Base-by-base conservation (phyloP, 2,113 vertebrate genomes). In the Neolamprologus sp. region DNA sequence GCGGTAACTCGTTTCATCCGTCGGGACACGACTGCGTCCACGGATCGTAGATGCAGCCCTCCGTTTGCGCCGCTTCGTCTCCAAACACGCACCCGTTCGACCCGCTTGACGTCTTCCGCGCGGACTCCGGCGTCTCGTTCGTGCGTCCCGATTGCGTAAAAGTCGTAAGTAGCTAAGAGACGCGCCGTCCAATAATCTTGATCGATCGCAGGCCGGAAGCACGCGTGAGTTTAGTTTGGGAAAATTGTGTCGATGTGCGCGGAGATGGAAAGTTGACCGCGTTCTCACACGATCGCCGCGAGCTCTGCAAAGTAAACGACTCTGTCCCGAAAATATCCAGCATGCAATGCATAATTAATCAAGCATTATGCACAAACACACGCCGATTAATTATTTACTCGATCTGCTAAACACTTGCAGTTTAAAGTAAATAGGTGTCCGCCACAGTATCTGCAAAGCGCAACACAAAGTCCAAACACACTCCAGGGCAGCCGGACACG, bases 1-100 rank as follows among this genome's bases (percentile, higher is more conserved):
- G 73, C 89, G 65, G 79, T 75, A 84, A 84, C 84, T 83, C 89
- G 88, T 81, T 68, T 90, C 85, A 83, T 94, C 84, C 82, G 75
- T 58, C 42, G 90, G 88, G 88, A 83, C 73, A 65, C 85, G 82
- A 86, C 68, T 40, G 85, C 58, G 84, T 85, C 82, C 17, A 49
- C 23, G 65, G 35, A 87, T 9, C 42, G 7, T 7, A 84, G 14
- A 85, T 68, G 87, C 49, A 49, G 47, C 82, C 31, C 17, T 80
- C 83, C 79, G 16, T 85, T n/a, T 49, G 82, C 35, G 47, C 60
- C 16, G 80, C 84, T 53, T 19, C 81, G 35, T 19, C 85, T 58
- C 26, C 54, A 35, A 37, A 12, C 51, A 28, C 42, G 6, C 71
- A 3, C 71, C 87, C 68, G 28, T 80, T 10, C 80, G 42, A 68